Base-by-base conservation (phyloP, 2,797 vertebrate genomes). In the Ciconia nigra region DNA sequence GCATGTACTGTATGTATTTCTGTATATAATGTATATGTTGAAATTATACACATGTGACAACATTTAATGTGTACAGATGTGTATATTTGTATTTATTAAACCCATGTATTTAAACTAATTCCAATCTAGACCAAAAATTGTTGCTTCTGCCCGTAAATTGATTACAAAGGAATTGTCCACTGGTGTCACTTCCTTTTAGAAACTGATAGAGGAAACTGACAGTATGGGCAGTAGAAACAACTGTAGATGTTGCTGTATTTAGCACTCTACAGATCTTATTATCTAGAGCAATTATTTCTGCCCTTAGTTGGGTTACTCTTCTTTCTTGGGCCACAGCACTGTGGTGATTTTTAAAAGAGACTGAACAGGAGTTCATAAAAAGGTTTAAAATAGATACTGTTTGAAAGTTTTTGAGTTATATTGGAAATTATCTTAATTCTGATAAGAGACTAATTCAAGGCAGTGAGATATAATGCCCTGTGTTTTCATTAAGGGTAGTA, bases 31-130 rank as follows among this genome's bases (percentile, higher is more conserved):
- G 95, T 97, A 96, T 96, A 97, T 97, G 97, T 97, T 96, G 96
- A 90, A 97, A 97, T 97, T 96, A 97, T 94, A 98, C 95, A 96
- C 96, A 90, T 89, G 96, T 97, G 97, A 96, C 90, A 96, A 87
- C 97, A 96, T 97, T 97, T 96, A 96, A 97, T 98, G 96, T 97
- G 97, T 97, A 97, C 97, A 97, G 90, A 96, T 95, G 94, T 97
- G 97, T 97, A 97, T 97, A 97, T 97, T 97, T 97, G 96, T 98
- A 98, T 98, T 98, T 98, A 97, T 98, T 97, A 97, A 97, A 97
- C 90, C 87, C 93, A 87, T 96, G 93, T 96, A 97, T 97, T 97
- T 97, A 97, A 97, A 93, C 83, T 93, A 95, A 95, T 97, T 97
- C 78, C n/a, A 87, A 92, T 89, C 89, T 95, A 95, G 93, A 97